Evolutionary conservation across 2,888 invertebrate genomes (phyloP), one percentile per base, ranked within the genome.

Genomic region (Schizotus pectinicornis): DNA sequence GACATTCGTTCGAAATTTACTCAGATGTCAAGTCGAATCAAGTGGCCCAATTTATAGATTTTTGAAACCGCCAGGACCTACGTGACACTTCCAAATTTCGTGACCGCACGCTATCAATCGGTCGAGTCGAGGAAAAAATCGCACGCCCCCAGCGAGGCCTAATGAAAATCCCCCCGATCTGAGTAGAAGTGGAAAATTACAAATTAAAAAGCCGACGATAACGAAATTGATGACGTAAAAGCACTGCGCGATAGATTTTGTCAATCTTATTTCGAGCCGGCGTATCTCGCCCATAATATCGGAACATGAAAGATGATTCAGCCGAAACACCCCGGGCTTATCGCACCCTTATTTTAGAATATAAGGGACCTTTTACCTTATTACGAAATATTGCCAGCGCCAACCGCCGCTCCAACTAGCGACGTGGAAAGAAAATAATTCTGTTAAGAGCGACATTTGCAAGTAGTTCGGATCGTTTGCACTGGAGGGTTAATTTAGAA

Each of bases 1-100:
- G 71, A 72, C 72, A 71, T 70, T 71, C 71, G 68, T 69, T 65
- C 63, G 69, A 71, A 74, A 75, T 76, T 73, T 72, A 72, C 71
- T 69, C 65, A 65, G 63, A 69, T 68, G 71, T 69, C 72, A 67
- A 65, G 69, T 68, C 63, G 64, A 67, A 67, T 67, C 65, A 74
- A 70, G 71, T 67, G 67, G 67, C 59, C 69, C 73, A 69, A 72
- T 73, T 71, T 72, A 69, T 71, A 71, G 66, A 68, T 68, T 68
- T 67, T 68, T 39, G 45, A 57, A 57, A 52, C 57, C 57, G 51
- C 56, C 31, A 37, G 56, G 48, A 41, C 7, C 50, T 62, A 62
- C 61, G 61, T 61, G 65, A 63, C 61, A 47, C 51, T 55, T 32
- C n/a, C 7, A 56, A 42, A 56, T 60, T 51, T 35, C 43, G 45